A percentile compares a stretch with the other conserved stretches of the same genome.
phyloP scores from a whole-genome alignment of 2,888 invertebrate genomes.

The Tetragonula carbonaria region DNA sequence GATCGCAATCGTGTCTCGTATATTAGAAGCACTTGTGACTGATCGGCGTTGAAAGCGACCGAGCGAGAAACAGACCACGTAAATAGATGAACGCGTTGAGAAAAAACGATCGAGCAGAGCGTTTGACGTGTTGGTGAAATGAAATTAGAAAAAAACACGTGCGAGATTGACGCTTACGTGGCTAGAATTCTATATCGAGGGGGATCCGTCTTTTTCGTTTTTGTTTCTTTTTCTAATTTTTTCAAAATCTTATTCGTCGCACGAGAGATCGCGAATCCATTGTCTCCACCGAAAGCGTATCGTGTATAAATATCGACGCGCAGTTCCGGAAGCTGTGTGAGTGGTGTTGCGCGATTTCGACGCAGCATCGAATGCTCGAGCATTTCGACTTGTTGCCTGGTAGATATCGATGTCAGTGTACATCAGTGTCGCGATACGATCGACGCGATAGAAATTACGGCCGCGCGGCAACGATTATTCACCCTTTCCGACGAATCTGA shows the following conservation, averaged over 20 bases:
- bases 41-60: background rate
- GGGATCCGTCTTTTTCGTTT: background rate
- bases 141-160: conserved; percentile 24
- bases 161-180: conserved; percentile 3
- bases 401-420: background rate
- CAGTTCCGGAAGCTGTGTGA: conserved; percentile 30
- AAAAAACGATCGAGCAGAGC: background rate
- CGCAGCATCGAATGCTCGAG: background rate
- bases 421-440: background rate
- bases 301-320: conserved; percentile 21
- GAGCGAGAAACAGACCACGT: background rate
- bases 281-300: conserved; percentile 30
- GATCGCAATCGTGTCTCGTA: background rate
- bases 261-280: conserved; percentile 4
- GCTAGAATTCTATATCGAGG: conserved; percentile 7
- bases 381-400: background rate
- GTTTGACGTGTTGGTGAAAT: background rate
- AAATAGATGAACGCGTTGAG: background rate
- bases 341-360: background rate
- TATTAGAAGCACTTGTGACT: background rate
- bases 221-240: background rate
- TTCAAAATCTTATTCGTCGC: background rate
- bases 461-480: conserved; percentile 45
- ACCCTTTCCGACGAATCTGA: conserved; percentile 34
- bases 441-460: conserved; percentile 48